phyloP scores from a whole-genome alignment of 2,797 vertebrate species.

The Meriones psammophilus region DNA sequence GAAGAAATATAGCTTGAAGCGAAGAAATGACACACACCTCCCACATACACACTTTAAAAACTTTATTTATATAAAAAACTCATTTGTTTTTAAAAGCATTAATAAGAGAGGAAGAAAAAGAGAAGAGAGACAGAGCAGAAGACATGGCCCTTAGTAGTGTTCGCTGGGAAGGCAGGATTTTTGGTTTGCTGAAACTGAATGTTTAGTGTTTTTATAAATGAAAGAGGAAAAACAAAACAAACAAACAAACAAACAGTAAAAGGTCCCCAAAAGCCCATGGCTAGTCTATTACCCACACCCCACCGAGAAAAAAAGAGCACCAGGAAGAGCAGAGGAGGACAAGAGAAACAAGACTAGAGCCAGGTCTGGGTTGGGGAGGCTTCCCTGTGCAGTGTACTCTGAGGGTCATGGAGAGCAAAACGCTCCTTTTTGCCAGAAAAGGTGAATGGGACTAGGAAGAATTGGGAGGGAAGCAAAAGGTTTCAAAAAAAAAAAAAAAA shows the following conservation, averaged over 20 bases:
- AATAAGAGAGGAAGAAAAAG: constrained; percentile 88
- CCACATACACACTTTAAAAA: constrained; percentile 89
- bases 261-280: constrained; percentile 81
- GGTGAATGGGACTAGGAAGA: constrained; percentile 25
- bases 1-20: constrained; percentile 45
- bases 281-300: constrained; percentile 82
- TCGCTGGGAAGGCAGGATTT: constrained; percentile 84
- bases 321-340: constrained; percentile 71
- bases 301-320: constrained; percentile 82
- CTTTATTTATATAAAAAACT: constrained; percentile 93
- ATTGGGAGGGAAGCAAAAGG: not conserved
- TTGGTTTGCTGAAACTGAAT: constrained; percentile 89
- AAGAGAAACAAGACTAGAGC: constrained; percentile 71
- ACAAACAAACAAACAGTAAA: constrained; percentile 50
- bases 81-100: constrained; percentile 91
- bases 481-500: not conserved
- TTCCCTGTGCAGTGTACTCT: constrained; percentile 67
- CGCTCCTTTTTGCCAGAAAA: constrained; percentile 74
- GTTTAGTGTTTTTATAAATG: constrained; percentile 89
- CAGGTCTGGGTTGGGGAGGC: not conserved
- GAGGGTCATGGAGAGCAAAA: constrained; percentile 43
- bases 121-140: constrained; percentile 79
- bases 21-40: constrained; percentile 81
- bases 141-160: constrained; percentile 84
- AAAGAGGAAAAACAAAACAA: constrained; percentile 58